Evolutionary conservation across 2,113 vertebrate genomes (phyloP).

Genomic region (Gymnobelideus leadbeateri): DNA sequence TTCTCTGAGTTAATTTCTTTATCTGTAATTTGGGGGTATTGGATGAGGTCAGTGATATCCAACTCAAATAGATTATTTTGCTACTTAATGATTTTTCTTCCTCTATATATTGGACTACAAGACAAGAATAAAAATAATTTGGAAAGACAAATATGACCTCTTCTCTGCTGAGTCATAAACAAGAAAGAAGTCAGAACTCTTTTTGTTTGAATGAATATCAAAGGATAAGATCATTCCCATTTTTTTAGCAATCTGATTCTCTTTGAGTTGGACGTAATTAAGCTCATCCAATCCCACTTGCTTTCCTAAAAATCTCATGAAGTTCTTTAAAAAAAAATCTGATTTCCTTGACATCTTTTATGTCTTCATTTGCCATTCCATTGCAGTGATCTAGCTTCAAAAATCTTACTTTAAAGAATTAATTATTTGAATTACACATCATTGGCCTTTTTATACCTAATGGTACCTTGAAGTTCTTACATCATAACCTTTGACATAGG

Average conservation of each 20-base stretch:
- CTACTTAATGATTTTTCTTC: neutral
- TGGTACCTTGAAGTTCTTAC: neutral
- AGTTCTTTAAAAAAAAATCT: neutral
- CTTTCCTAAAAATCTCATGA: neutral
- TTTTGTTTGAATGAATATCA: neutral
- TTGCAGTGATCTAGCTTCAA: neutral
- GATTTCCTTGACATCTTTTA: neutral
- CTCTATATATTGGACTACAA: neutral
- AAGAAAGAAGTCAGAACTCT: neutral
- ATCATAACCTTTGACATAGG: neutral
- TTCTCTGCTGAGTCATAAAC: neutral
- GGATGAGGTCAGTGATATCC: neutral
- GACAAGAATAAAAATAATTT: neutral
- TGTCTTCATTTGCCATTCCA: neutral
- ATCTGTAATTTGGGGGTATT: neutral
- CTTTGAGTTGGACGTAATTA: too few relatives aligned
- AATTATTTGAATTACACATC: neutral
- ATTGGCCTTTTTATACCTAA: neutral
- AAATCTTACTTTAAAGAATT: neutral
- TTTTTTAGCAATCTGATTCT: neutral
- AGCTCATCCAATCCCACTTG: neutral
- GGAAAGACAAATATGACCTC: neutral
- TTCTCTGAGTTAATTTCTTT: neutral
- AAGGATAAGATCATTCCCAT: neutral
- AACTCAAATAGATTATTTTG: neutral